These are phyloP conservation scores for Rotaria sp. DNA, from an alignment of 2,888 invertebrate species.

Conservation along the genomic window DNA sequence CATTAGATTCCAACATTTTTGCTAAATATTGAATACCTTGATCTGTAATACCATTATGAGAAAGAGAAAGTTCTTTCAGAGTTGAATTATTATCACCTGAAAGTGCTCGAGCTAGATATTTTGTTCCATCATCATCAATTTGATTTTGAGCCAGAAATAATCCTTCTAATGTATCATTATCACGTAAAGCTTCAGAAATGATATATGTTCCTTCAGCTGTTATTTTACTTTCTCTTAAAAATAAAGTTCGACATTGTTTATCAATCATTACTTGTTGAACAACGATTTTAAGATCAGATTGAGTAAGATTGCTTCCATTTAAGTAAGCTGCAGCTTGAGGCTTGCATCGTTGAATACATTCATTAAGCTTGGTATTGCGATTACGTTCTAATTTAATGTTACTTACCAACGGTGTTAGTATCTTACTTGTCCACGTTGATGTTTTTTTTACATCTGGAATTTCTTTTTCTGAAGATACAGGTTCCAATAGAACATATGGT, in stretches of 20 bases:
- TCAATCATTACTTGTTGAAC: not conserved
- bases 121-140: not conserved
- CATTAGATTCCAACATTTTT: not conserved
- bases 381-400: too few species aligned
- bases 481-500: not conserved
- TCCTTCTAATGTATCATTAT: not conserved
- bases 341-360: not conserved
- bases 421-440: too few species aligned
- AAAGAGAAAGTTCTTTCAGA: not conserved
- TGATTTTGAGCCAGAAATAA: not conserved
- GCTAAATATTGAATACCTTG: not conserved
- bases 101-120: not conserved
- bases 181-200: not conserved
- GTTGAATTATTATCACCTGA: not conserved
- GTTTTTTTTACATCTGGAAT: too few species aligned
- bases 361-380: not conserved
- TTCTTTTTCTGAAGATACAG: not conserved
- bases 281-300: not conserved
- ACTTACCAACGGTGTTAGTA: too few species aligned
- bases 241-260: not conserved
- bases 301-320: not conserved
- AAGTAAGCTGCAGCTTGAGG: not conserved
- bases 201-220: not conserved
- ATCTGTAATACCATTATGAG: not conserved
- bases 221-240: not conserved